Base-by-base conservation (phyloP, 1,140 invertebrate genomes). In the Aphis gossypii region DNA sequence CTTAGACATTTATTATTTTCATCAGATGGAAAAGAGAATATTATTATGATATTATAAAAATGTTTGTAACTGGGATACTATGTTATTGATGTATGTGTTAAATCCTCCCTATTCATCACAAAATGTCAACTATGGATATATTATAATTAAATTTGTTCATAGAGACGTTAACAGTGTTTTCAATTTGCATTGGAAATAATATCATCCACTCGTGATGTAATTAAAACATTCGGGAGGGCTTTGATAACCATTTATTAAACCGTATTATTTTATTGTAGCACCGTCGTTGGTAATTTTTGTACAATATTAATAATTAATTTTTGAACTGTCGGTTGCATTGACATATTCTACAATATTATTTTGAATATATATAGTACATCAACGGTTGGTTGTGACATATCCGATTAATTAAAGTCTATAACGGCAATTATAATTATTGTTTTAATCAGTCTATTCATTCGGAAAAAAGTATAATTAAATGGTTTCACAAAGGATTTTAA, bases 391-490 rank as follows among this genome's bases (percentile, higher is more conserved):
- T 38, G 48, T 89, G 87, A 89, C 87, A 89, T 56, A 89, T 89
- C 35, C 87, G 87, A 89, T 89, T 89, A 89, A 89, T 89, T 89
- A 88, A 88, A 54, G 87, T 89, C 48, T 89, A 89, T 89, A 89
- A 54, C 21, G 48, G 48, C 35, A 89, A 51, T 89, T 54, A 89
- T 89, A 38, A 54, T 89, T 54, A 54, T 89, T 89, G n/a, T 56
- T 38, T 89, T 38, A 46, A 14, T 35, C 87, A n/a, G 87, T 89
- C 35, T 35, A 54, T 51, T 89, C 87, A 35, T 89, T 56, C 21
- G 87, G 87, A 54, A 89, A 89, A 35, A 89, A 54, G 21, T 54
- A 35, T 38, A 54, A 56, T 56, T 56, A 89, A 51, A 89, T 54
- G n/a, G 30, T 89, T 89, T 89, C 87, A 89, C 20, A 89, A 25